These are phyloP conservation scores for Anomalospiza imberbis DNA, from an alignment of 2,797 vertebrate species.

Conservation along the genomic window DNA sequence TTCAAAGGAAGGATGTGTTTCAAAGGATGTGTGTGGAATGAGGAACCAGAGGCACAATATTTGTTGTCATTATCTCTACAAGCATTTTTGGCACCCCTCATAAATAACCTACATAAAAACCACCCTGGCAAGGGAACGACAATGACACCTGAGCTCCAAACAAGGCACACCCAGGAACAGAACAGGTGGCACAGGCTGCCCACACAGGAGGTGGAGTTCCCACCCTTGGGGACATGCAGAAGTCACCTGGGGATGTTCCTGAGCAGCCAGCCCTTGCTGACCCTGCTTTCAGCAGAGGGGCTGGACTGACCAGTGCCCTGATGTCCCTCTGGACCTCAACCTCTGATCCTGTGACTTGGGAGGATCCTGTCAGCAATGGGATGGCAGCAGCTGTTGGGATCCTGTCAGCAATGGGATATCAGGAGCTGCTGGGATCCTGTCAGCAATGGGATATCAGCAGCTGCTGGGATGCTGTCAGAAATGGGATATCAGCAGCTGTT, in stretches of 20 bases:
- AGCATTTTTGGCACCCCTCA: background rate
- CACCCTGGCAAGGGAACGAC: background rate
- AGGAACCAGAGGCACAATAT: background rate
- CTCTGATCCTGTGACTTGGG: background rate
- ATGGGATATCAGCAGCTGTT: background rate
- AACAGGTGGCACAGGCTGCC: background rate
- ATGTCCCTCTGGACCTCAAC: background rate
- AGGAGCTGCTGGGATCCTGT: too few relatives aligned
- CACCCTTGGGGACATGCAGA: background rate
- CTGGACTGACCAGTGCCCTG: background rate
- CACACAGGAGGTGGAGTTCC: background rate
- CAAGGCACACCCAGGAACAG: background rate
- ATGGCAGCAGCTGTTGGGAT: background rate
- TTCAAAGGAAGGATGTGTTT: background rate
- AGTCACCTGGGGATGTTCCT: background rate
- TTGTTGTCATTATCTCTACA: background rate
- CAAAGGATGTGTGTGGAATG: accelerated
- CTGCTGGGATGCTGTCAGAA: too few relatives aligned
- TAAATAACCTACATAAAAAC: background rate
- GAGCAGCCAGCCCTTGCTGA: background rate
- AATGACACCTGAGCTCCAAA: background rate
- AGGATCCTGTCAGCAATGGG: background rate
- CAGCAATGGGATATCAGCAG: too few relatives aligned
- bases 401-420: too few relatives aligned
- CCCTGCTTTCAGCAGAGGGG: background rate